phyloP scores from a whole-genome alignment of 2,888 invertebrate species.

The Chrysolina americana region DNA sequence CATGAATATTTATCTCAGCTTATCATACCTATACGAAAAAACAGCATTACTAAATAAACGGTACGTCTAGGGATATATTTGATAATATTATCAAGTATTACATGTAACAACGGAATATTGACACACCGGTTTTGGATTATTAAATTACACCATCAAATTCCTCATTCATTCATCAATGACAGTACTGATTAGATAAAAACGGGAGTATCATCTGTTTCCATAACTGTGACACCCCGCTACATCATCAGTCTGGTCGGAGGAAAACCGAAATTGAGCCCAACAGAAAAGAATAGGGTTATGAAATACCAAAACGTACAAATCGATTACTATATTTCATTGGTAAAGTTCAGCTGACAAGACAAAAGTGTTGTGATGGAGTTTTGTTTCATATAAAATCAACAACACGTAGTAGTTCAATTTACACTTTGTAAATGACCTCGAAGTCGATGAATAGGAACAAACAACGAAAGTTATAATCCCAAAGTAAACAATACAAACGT shows the following conservation, averaged over 20 bases:
- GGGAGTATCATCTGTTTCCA: not conserved
- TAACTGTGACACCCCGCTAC: not conserved
- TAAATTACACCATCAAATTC: not conserved
- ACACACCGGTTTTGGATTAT: not conserved
- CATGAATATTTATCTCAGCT: too few relatives aligned
- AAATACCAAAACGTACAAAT: too few relatives aligned
- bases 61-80: too few relatives aligned
- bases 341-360: not conserved
- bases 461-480: not conserved
- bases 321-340: too few relatives aligned
- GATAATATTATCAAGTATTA: not conserved
- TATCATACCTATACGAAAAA: too few relatives aligned
- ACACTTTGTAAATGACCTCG: too few relatives aligned
- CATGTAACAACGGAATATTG: not conserved
- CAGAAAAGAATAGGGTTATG: too few relatives aligned
- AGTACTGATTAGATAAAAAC: slow-evolving; percentile 16
- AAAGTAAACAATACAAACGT: not conserved
- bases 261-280: too few relatives aligned
- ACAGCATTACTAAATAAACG: too few relatives aligned
- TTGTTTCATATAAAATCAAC: too few relatives aligned
- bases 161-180: not conserved
- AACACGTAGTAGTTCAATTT: too few relatives aligned
- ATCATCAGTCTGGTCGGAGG: not conserved
- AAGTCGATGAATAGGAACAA: not conserved
- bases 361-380: not conserved